Evolutionary conservation across 2,113 vertebrate species (phyloP).

Genomic region (Corydoras sp.): DNA sequence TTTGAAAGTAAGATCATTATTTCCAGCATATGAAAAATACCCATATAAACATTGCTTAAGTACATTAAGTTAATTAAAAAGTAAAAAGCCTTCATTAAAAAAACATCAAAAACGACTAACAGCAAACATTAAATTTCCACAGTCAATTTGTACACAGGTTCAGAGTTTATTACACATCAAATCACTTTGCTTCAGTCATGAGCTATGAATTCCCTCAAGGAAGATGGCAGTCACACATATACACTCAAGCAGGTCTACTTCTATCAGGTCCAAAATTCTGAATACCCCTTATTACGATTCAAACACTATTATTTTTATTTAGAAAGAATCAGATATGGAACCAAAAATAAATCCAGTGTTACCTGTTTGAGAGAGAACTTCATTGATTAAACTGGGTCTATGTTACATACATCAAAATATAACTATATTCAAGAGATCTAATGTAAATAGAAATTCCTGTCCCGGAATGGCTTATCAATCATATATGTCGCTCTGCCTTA

Average conservation of each 20-base stretch:
- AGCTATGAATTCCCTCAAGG: slow-evolving; percentile 11
- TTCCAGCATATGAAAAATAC: slow-evolving; percentile 93
- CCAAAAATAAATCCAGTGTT: no score
- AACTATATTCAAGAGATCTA: no score
- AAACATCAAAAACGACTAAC: slow-evolving; percentile 53
- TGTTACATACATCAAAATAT: no score
- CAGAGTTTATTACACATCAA: slow-evolving; percentile 51
- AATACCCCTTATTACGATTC: no score
- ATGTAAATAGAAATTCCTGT: no score
- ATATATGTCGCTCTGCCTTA: no score
- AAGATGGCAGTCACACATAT: background rate
- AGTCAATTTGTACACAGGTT: slow-evolving; percentile 72
- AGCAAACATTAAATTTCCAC: slow-evolving; percentile 62
- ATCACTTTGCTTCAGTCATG: slow-evolving; percentile 16
- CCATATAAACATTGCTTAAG: slow-evolving; percentile 92
- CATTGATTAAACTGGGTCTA: no score
- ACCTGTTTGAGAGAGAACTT: no score
- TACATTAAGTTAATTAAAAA: slow-evolving; percentile 89
- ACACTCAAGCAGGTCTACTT: background rate
- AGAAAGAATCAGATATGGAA: no score
- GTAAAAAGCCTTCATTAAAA: slow-evolving; percentile 73
- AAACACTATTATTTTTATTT: no score
- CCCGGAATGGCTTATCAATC: no score
- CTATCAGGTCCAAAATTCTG: no score
- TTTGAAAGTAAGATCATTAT: slow-evolving; percentile 94